Conservation (phyloP, 2,888 invertebrate genomes). For the Tetranychus piercei region DNA sequence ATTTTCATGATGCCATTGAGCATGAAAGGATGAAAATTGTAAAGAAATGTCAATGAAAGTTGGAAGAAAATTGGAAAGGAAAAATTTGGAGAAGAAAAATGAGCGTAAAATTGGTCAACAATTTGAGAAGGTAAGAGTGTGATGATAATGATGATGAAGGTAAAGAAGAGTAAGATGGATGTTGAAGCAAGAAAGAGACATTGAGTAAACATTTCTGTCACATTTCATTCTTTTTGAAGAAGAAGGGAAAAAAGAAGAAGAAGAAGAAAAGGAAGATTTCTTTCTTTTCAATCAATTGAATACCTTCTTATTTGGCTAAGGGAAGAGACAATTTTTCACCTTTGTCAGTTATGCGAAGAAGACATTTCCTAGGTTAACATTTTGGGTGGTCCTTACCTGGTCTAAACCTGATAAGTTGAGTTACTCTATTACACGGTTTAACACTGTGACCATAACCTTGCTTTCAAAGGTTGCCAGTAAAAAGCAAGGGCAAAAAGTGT, state of each 20-base stretch:
- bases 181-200: not conserved
- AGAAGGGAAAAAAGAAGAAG: not conserved
- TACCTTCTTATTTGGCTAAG: not conserved
- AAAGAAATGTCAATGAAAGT: no score
- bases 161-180: no score
- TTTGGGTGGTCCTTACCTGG: not conserved
- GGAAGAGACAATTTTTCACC: not conserved
- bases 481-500: not conserved
- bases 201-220: not conserved
- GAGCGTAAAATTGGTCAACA: no score
- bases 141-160: no score
- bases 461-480: not conserved
- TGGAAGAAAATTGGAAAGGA: no score
- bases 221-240: not conserved
- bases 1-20: no score
- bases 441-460: not conserved
- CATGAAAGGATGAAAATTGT: no score
- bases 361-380: not conserved
- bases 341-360: not conserved
- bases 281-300: not conserved
- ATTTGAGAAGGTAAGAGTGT: no score
- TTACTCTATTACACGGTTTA: conserved; percentile 1
- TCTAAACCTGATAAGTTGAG: not conserved
- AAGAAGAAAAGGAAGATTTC: not conserved
- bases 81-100: no score